phyloP scores from a whole-genome alignment of 2,888 invertebrate species.

The Hirtodrosophila trivittata region DNA sequence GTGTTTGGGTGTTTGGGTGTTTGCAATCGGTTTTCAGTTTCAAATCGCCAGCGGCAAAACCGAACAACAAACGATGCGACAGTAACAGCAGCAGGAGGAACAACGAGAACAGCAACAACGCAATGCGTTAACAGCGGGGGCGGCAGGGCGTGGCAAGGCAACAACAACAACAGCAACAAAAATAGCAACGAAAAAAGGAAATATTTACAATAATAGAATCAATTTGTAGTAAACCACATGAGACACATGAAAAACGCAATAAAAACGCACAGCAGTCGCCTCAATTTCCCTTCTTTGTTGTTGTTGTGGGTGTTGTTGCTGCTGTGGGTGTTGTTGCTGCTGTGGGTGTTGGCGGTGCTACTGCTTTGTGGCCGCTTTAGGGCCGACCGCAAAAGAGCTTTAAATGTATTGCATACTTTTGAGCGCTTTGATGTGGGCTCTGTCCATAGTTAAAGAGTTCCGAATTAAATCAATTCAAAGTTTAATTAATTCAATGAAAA shows the following conservation, averaged over 20 bases:
- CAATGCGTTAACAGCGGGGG: constrained; percentile 19
- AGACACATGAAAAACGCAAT: constrained; percentile 74
- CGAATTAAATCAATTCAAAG: constrained; percentile 1
- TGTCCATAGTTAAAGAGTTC: constrained; percentile 6
- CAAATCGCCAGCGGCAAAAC: constrained; percentile 70
- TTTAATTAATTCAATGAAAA: constrained; percentile 21
- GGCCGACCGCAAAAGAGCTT: constrained; percentile 63
- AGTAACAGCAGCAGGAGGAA: constrained; percentile 24
- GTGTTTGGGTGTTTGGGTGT: constrained; percentile 36
- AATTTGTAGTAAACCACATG: constrained; percentile 79
- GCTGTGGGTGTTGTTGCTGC: constrained; percentile 11
- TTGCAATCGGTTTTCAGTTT: constrained; percentile 75
- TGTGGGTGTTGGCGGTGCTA: constrained; percentile 16
- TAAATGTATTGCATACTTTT: constrained; percentile 71
- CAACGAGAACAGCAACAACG: constrained; percentile 18
- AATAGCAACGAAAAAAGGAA: constrained; percentile 4
- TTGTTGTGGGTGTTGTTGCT: constrained; percentile 3
- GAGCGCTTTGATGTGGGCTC: constrained; percentile 7
- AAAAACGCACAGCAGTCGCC: constrained; percentile 60
- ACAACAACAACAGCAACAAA: not conserved
- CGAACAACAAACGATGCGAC: constrained; percentile 47
- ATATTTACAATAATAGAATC: constrained; percentile 74
- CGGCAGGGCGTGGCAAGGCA: constrained; percentile 10
- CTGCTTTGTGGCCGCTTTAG: constrained; percentile 54
- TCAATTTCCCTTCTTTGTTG: constrained; percentile 28